Base-by-base conservation (phyloP, 1,140 invertebrate species). In the Micrasema minimum region DNA sequence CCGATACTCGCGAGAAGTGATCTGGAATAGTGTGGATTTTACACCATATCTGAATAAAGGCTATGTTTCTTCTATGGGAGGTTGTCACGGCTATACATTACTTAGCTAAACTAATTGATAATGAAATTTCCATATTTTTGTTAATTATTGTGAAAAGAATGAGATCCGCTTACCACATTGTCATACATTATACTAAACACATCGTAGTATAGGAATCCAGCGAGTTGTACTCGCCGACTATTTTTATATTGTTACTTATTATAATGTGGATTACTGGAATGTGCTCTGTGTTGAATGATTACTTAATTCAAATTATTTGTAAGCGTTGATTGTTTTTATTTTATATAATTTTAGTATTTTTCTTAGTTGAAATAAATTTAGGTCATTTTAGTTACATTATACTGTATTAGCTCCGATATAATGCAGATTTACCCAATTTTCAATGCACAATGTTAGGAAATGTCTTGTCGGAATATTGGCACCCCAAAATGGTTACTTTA, bases 121-220 rank as follows among this genome's bases (percentile, higher is more conserved):
- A 35, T 38, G 20, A 61, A 61, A 61, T 43, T 61, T 61, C 57
- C 57, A 23, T 61, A 64, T 48, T 48, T 45, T 64, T 62, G 38
- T 64, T 46, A 16, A 23, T 26, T 26, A 4, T 64, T 2, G 26
- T 16, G 43, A n/a, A 16, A 35, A 55, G 51, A 14, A 48, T 48
- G 46, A 7, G 18, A 48, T 20, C 18, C 20, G 18, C 16, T 48
- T 48, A 48, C 9, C 20, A 48, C 46, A 48, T 48, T 48, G 18
- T 48, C 20, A 48, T 48, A 48, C 20, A 20, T 48, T 16, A 18
- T 4, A 31, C 26, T 31, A 7, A 31, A 31, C 26, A 31, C 26
- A 31, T 31, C 26, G 3, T 31, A 31, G 26, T 31, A 7, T 31
- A 31, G 26, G 26, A 2, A 31, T 4, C 26, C 26, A 7, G 26